Percentiles rank a stretch among this genome's conserved stretches.
Evolutionary conservation across 2,797 vertebrate species (phyloP).

Genomic region (Pogonophryne albipinna): DNA sequence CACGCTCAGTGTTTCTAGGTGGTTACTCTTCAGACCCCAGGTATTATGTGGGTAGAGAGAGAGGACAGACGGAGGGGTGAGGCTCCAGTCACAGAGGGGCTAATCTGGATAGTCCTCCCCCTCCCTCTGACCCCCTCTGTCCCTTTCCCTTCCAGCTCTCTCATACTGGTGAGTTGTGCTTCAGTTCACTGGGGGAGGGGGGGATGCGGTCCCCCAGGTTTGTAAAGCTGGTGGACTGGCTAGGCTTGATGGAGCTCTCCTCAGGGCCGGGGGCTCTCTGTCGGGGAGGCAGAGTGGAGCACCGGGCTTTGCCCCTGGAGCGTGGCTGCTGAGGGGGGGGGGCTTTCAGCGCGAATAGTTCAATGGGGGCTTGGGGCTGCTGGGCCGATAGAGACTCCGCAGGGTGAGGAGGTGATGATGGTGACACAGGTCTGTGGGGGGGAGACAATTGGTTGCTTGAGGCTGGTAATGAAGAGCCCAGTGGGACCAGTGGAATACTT

Average conservation of each 20-base stretch:
- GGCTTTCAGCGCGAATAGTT: constrained; percentile 76
- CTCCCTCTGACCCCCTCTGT: constrained; percentile 37
- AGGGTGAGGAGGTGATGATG: constrained; percentile 29
- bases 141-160: constrained; percentile 26
- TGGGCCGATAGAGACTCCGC: constrained; percentile 29
- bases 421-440: constrained; percentile 15
- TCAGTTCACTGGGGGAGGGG: constrained; percentile 78
- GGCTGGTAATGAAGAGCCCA: constrained; percentile 31
- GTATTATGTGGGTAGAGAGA: constrained; percentile 36
- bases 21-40: constrained; percentile 51
- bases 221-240: constrained; percentile 82
- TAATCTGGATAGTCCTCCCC: constrained; percentile 59
- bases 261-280: constrained; percentile 64
- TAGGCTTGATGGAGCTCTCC: constrained; percentile 68
- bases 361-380: constrained; percentile 50
- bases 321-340: constrained; percentile 69
- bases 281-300: constrained; percentile 82
- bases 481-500: constrained; percentile 56
- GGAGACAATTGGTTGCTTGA: constrained; percentile 39
- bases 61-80: constrained; percentile 38
- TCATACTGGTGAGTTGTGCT: constrained; percentile 73
- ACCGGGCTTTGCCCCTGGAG: constrained; percentile 74
- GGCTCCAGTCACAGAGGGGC: constrained; percentile 64
- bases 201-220: constrained; percentile 73
- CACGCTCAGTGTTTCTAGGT: constrained; percentile 35